Conservation (phyloP, 2,797 vertebrate genomes). For the Gobionotothen gibberifrons region DNA sequence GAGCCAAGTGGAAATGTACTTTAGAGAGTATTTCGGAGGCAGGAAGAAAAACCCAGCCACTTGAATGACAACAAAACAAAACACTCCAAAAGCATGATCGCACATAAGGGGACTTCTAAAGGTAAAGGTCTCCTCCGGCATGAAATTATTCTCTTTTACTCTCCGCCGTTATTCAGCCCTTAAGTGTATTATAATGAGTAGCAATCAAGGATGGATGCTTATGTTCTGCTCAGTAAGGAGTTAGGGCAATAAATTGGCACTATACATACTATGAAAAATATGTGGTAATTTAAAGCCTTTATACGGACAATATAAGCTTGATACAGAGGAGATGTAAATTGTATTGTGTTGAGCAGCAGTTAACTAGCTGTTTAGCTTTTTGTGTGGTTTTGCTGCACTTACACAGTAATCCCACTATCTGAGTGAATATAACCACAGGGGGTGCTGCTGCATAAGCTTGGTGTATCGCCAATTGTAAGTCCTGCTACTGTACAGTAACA, state of each 20-base stretch:
- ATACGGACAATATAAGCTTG: conserved; percentile 22
- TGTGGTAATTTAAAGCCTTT: conserved; percentile 28
- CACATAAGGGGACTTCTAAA: conserved; percentile 60
- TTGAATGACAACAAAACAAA: conserved; percentile 60
- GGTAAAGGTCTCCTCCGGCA: conserved; percentile 43
- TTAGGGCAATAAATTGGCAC: conserved; percentile 35
- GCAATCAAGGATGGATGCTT: conserved; percentile 68
- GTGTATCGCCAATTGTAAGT: conserved; percentile 11
- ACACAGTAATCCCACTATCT: conserved; percentile 26
- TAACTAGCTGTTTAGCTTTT: conserved; percentile 18
- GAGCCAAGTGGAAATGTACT: conserved; percentile 45
- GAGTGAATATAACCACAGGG: conserved; percentile 49
- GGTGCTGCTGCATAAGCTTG: conserved; percentile 59
- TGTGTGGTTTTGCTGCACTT: conserved; percentile 22
- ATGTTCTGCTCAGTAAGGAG: conserved; percentile 46
- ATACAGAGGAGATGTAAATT: conserved; percentile 15
- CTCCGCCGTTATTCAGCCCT: conserved; percentile 50
- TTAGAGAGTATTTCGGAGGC: conserved; percentile 20
- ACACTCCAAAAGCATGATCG: conserved; percentile 58
- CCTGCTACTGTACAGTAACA: no score
- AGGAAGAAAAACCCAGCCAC: conserved; percentile 34
- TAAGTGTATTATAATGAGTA: conserved; percentile 74
- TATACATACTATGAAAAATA: conserved; percentile 29
- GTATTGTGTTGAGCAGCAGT: conserved; percentile 32
- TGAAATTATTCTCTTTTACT: conserved; percentile 40